Percentiles rank a stretch among this genome's conserved stretches.
These are phyloP conservation scores for Crotophaga sulcirostris DNA, from an alignment of 2,113 vertebrate genomes.

Conservation along the genomic window DNA sequence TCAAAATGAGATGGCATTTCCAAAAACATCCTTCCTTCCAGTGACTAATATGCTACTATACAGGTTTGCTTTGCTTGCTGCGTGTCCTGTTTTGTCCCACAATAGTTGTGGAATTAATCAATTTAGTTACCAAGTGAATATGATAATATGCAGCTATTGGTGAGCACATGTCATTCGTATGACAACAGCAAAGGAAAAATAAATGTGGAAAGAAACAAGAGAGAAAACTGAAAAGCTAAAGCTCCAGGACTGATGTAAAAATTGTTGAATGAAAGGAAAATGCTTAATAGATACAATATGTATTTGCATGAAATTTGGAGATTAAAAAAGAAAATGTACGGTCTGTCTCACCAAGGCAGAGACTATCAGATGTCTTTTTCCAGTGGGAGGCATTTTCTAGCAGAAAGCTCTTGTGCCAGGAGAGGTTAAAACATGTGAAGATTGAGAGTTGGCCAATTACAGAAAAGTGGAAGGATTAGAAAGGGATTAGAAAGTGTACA, in stretches of 20 bases:
- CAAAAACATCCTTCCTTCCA: conserved; percentile 19
- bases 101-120: not conserved
- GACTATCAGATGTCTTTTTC: not conserved
- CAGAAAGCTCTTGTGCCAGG: not conserved
- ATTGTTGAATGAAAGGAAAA: not conserved
- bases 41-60: not conserved
- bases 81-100: not conserved
- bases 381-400: not conserved
- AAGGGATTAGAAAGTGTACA: not conserved
- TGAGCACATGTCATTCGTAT: not conserved
- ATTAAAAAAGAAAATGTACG: not conserved
- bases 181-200: not conserved
- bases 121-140: not conserved
- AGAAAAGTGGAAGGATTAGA: not conserved
- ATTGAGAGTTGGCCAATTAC: not conserved
- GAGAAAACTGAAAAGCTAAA: not conserved
- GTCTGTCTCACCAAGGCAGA: not conserved
- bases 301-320: not conserved
- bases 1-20: not conserved
- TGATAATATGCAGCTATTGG: not conserved
- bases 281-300: not conserved
- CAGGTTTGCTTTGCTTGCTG: not conserved
- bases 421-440: not conserved
- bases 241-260: not conserved
- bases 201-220: not conserved